Evolutionary conservation across 2,113 vertebrate genomes (phyloP), one percentile per base, ranked within the genome.

Genomic region (Myotis davidii): DNA sequence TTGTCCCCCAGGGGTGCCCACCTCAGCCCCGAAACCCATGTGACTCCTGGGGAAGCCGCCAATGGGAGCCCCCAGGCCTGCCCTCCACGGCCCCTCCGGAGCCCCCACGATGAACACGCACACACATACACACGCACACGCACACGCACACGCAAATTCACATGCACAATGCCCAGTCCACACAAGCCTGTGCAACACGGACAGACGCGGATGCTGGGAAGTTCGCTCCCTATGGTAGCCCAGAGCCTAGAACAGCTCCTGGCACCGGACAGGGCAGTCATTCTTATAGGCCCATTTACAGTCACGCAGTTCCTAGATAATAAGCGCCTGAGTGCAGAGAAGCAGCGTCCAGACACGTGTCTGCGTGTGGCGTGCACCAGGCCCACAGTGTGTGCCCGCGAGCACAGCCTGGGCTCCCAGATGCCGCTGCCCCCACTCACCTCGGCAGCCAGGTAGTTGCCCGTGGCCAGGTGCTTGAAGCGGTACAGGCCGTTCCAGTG

Each of bases 401-500:
- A 18, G 45, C 69, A 52, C 23, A 4, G 61, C 48, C 34, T 1
- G 50, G 48, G 72, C 85, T 61, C 64, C 34, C 76, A 14, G 6
- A 48, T 0, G 6, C 90, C 3, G n/a, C 25, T 48, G 72, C 45
- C 77, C 74, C 65, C 7, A 3, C 96, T 99, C 98, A 99, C 99
- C 99, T 99, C 99, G 0, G 99, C 99, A 86, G 99, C 99, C 98
- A 99, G 97, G 97, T 99, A 99, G 97, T 99, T 99, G 90, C 99
- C 99, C 0, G 99, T 99, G 87, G 99, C 99, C 8, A 99, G 98
- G 97, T 99, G 99, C 97, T 99, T 99, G 98, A 99, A 99, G 85
- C 99, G 98, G 96, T 99, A 99, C 48, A 99, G 98, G 96, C 99
- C 99, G 0, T 99, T 99, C 99, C 99, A 99, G 97, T 99, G 99